Conservation (phyloP, 2,888 invertebrate genomes). For the Diarsia rubi region DNA sequence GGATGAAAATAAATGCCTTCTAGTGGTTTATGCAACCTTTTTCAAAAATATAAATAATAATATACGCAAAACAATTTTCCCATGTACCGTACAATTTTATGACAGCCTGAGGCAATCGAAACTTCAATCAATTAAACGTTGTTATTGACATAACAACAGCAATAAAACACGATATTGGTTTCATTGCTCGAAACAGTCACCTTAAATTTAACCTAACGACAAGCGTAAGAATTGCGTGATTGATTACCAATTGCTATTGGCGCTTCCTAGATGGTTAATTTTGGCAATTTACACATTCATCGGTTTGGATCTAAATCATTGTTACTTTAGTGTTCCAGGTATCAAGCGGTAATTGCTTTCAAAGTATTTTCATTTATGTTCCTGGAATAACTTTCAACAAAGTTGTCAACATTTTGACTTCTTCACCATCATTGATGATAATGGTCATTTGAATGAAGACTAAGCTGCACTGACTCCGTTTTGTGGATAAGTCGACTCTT, state of each 20-base stretch:
- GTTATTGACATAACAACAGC: slow-evolving; percentile 1
- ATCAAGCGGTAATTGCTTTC: not conserved
- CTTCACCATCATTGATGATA: no score
- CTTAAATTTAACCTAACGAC: not conserved
- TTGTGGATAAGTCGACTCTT: not conserved
- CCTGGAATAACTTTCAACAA: not conserved
- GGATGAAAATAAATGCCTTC: not conserved
- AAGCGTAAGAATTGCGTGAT: not conserved
- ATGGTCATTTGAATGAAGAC: no score
- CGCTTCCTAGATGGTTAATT: not conserved
- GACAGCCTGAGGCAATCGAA: not conserved
- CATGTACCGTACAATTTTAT: not conserved
- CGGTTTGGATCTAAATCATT: not conserved
- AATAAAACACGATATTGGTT: slow-evolving; percentile 1
- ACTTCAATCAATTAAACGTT: not conserved
- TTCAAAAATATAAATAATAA: not conserved
- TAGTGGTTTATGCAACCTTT: not conserved
- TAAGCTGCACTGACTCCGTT: not conserved
- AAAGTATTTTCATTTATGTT: not conserved
- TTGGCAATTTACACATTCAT: not conserved
- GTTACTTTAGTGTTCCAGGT: not conserved
- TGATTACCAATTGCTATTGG: not conserved
- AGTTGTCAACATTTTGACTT: not conserved
- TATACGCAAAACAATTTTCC: not conserved
- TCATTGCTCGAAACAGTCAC: not conserved